Evolutionary conservation across 1,140 invertebrate species (phyloP).

Genomic region (Trichonephila clavata): DNA sequence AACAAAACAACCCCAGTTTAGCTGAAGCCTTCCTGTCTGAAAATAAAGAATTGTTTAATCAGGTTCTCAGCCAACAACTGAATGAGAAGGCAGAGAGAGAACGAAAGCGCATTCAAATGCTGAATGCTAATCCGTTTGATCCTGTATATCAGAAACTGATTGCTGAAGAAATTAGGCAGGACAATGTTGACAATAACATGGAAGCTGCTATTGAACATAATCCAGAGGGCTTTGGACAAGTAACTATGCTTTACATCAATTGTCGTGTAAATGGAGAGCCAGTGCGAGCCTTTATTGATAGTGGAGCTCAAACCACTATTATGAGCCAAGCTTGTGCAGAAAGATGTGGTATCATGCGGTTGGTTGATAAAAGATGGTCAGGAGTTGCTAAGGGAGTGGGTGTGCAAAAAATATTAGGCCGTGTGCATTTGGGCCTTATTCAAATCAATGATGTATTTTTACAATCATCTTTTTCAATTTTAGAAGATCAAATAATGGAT

Average conservation of each 20-base stretch:
- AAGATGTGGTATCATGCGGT: conserved; percentile 96
- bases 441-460: conserved; percentile 96
- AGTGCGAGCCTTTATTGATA: conserved; percentile 99
- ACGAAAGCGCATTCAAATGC: conserved; percentile 90
- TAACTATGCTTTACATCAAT: conserved; percentile 98
- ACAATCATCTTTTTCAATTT: conserved; percentile 97
- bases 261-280: conserved; percentile 97
- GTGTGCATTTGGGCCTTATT: conserved; percentile 97
- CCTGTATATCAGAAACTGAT: conserved; percentile 96
- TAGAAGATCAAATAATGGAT: conserved; percentile 98
- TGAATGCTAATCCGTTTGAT: conserved; percentile 97
- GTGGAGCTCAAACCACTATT: conserved; percentile 96
- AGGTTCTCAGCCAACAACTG: conserved; percentile 89
- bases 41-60: conserved; percentile 90
- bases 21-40: conserved; percentile 94
- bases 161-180: conserved; percentile 95
- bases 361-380: conserved; percentile 96
- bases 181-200: conserved; percentile 99
- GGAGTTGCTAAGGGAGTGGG: conserved; percentile 98
- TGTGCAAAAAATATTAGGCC: conserved; percentile 95
- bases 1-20: conserved; percentile 95
- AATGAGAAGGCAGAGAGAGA: conserved; percentile 89
- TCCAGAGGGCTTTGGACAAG: conserved; percentile 98
- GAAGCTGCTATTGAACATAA: conserved; percentile 99
- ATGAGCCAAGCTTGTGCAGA: conserved; percentile 95